Conservation (phyloP, 2,888 invertebrate species). For the Apodemia hepburni region DNA sequence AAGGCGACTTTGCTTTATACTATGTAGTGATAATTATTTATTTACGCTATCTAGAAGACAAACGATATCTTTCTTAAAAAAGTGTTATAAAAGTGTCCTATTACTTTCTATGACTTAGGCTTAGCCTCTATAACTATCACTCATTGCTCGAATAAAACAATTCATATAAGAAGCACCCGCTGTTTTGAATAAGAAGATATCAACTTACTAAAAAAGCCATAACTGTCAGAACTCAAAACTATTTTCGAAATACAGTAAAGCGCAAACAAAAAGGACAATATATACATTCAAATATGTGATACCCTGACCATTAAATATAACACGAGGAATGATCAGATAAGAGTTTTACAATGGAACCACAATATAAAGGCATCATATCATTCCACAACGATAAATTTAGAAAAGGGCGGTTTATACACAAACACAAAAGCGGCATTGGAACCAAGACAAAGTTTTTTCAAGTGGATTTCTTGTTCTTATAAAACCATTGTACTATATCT, state of each 20-base stretch:
- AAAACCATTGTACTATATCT: conserved; percentile 48
- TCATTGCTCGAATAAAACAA: conserved; percentile 11
- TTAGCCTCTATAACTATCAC: conserved; percentile 2
- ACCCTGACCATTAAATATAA: conserved; percentile 58
- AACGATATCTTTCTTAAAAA: not conserved
- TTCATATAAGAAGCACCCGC: conserved; percentile 11
- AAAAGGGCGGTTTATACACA: conserved; percentile 68
- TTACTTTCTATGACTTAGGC: not conserved
- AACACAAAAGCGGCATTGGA: conserved; percentile 60
- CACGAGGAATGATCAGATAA: conserved; percentile 72
- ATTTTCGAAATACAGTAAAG: conserved; percentile 26
- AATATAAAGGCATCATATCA: conserved; percentile 79
- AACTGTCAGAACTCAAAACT: conserved; percentile 30
- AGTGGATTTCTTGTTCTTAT: conserved; percentile 40
- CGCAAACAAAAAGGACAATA: conserved; percentile 28
- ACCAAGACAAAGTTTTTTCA: conserved; percentile 56
- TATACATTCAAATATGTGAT: conserved; percentile 33
- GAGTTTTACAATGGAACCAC: conserved; percentile 64
- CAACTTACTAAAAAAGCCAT: conserved; percentile 26
- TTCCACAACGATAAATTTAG: conserved; percentile 72
- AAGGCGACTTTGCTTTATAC: too few relatives aligned
- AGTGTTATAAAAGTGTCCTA: conserved; percentile 3
- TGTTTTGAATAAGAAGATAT: conserved; percentile 14
- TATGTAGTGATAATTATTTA: too few relatives aligned
- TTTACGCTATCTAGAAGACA: not conserved